phyloP scores from a whole-genome alignment of 53 echinoderm and acorn worm species.

The Actinopyga echinites region DNA sequence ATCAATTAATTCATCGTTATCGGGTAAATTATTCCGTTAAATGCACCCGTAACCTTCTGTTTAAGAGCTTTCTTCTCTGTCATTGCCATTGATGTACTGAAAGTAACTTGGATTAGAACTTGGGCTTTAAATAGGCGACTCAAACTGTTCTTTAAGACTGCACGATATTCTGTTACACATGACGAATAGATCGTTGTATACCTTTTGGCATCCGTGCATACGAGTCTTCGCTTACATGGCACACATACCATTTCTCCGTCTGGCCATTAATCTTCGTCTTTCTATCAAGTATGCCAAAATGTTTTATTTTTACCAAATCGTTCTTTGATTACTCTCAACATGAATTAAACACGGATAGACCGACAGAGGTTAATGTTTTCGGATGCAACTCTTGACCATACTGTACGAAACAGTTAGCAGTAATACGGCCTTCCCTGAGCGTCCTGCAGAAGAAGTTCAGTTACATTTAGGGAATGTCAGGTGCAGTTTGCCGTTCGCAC shows the following conservation, averaged over 20 bases:
- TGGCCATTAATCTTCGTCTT: constrained; percentile 14
- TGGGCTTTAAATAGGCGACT: constrained; percentile 2
- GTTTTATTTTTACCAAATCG: constrained; percentile 26
- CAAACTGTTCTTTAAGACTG: constrained; percentile 5
- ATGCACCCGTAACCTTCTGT: no score
- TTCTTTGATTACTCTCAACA: constrained; percentile 9
- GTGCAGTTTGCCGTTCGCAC: background rate
- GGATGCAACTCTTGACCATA: no score
- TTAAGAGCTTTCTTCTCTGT: no score
- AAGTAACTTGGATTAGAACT: background rate
- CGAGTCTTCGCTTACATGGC: constrained; percentile 1
- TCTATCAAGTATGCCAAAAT: background rate
- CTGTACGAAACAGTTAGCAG: background rate
- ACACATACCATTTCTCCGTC: background rate
- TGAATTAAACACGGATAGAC: no score
- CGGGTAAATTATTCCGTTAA: no score
- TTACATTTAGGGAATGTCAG: constrained; percentile 19
- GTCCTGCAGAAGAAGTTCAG: background rate
- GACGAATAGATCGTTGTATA: constrained; percentile 23
- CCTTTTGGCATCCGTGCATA: background rate
- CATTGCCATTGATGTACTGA: no score
- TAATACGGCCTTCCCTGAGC: constrained; percentile 26
- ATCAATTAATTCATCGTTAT: no score
- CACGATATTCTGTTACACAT: constrained; percentile 11
- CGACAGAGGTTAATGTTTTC: no score